Conservation (phyloP, 2,888 invertebrate species). For the Holacanthella duospinosa region DNA sequence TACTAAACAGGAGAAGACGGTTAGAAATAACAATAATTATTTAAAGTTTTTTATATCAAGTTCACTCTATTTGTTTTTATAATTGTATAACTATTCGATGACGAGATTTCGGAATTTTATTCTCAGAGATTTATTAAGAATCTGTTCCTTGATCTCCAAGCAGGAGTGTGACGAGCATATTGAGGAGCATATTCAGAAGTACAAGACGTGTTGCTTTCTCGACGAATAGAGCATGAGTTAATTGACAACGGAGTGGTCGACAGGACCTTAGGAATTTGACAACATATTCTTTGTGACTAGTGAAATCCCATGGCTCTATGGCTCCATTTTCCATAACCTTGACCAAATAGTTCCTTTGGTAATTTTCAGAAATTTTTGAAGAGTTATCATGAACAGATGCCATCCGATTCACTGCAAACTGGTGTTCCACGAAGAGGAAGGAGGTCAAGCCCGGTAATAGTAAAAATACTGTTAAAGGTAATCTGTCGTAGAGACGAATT, state of each 20-base stretch:
- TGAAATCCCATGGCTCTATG: neutral
- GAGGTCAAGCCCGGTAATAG: neutral
- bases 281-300: neutral
- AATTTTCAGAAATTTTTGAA: neutral
- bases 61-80: too few species aligned
- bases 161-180: neutral
- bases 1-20: too few species aligned
- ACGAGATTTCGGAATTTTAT: too few species aligned
- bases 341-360: neutral
- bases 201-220: neutral
- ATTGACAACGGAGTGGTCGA: neutral
- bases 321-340: neutral
- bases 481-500: neutral
- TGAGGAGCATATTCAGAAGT: neutral
- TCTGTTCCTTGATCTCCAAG: too few species aligned
- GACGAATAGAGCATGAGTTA: neutral
- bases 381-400: neutral
- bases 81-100: too few species aligned
- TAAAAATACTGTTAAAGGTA: neutral
- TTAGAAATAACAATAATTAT: too few species aligned
- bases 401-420: neutral
- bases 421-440: slow-evolving; percentile 1
- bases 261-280: neutral
- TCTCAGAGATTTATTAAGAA: too few species aligned
- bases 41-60: too few species aligned